These are phyloP conservation scores for Copidosoma aretas DNA, from an alignment of 2,888 invertebrate species.

Conservation along the genomic window DNA sequence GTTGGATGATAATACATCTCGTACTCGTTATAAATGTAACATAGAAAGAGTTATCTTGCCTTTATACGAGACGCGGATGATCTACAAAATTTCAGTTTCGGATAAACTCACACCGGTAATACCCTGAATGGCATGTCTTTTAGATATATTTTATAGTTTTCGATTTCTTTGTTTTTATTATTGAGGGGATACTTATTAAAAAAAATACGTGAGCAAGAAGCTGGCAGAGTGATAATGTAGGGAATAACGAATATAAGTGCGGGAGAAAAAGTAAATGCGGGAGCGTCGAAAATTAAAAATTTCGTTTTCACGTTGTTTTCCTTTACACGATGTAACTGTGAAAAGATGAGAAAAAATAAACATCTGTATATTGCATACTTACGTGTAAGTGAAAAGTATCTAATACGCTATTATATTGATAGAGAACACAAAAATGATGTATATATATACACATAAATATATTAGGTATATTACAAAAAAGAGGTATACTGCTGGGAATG, in stretches of 20 bases:
- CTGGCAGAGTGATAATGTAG: slow-evolving; percentile 32
- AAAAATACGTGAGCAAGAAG: slow-evolving; percentile 32
- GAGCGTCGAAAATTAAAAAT: slow-evolving; percentile 39
- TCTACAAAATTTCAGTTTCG: slow-evolving; percentile 60
- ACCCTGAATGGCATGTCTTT: slow-evolving; percentile 76
- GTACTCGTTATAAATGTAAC: slow-evolving; percentile 38
- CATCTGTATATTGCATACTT: slow-evolving; percentile 61
- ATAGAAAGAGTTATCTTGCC: slow-evolving; percentile 35
- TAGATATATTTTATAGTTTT: slow-evolving; percentile 17
- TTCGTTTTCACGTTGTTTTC: slow-evolving; percentile 60
- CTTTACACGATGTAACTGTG: slow-evolving; percentile 47
- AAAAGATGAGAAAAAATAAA: slow-evolving; percentile 53
- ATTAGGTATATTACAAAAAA: slow-evolving; percentile 55
- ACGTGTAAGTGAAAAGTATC: slow-evolving; percentile 60
- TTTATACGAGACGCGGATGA: slow-evolving; percentile 46
- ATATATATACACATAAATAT: slow-evolving; percentile 47
- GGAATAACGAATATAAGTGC: slow-evolving; percentile 29
- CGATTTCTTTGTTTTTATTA: slow-evolving; percentile 32
- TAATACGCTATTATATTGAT: slow-evolving; percentile 59
- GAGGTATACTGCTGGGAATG: slow-evolving; percentile 57
- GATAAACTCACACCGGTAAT: slow-evolving; percentile 67
- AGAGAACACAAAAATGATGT: slow-evolving; percentile 57
- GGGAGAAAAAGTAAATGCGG: slow-evolving; percentile 34
- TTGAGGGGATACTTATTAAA: slow-evolving; percentile 35
- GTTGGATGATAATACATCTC: slow-evolving; percentile 43